Evolutionary conservation across 2,888 invertebrate species (phyloP), one percentile per base, ranked within the genome.

Genomic region (Arctia plantaginis): DNA sequence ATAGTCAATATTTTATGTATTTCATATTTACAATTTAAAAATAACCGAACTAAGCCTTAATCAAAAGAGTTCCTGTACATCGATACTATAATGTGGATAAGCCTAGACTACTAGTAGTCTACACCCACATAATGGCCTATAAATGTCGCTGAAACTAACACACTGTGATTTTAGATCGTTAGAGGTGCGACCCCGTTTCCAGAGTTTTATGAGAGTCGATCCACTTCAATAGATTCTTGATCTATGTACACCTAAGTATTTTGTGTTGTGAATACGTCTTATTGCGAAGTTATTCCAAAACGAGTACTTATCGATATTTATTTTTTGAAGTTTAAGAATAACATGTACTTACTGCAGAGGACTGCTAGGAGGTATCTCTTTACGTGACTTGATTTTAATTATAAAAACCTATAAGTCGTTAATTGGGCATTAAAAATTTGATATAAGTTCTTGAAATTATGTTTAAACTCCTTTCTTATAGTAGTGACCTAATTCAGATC

Each of bases 141-240:
- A 83, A 85, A 83, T 83, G 79, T 85, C 83, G 73, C 74, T 73
- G 83, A 83, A 83, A 77, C 76, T 75, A 79, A 76, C 74, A 77
- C 78, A 76, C 76, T 83, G 82, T 76, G 85, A 83, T 85, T 81
- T 81, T 81, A 79, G 76, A 85, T 83, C 83, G 83, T 83, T 83
- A 85, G 76, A 69, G 62, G 66, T 78, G 33, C 69, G 83, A 67
- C 76, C 77, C 69, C 76, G 79, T 77, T 83, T 72, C 74, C 23
- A 47, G 3, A 64, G 62, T 67, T 74, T 74, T 71, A 75, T 74
- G 77, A 80, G 75, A 80, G 68, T 74, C 51, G 74, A 78, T 82
- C 75, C 71, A 78, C 68, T 77, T 80, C 76, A 75, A 77, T 77
- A 77, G 76, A 74, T 72, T 68, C 74, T 78, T 73, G 62, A 71